These are phyloP conservation scores for Entomobrya proxima DNA, from an alignment of 2,888 invertebrate genomes.

Conservation along the genomic window DNA sequence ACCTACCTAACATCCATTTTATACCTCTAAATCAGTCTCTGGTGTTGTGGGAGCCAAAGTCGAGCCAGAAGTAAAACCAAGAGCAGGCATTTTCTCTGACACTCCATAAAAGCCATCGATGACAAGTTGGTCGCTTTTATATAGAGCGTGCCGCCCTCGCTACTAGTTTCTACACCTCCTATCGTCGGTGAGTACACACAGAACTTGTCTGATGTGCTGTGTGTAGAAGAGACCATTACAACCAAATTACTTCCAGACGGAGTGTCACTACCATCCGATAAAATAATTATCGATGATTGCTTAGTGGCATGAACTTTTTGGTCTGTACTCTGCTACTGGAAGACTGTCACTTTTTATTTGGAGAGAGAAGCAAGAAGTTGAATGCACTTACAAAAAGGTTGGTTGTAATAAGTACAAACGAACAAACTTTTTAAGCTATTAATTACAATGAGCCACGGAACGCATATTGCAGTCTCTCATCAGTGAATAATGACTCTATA, in stretches of 20 bases:
- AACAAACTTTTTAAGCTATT: conserved; percentile 34
- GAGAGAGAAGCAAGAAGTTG: background rate
- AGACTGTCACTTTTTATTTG: conserved; percentile 45
- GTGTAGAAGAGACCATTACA: conserved; percentile 50
- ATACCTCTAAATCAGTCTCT: background rate
- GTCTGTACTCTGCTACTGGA: background rate
- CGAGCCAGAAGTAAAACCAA: conserved; percentile 7
- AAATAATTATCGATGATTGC: conserved; percentile 66
- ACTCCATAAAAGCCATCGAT: conserved; percentile 61
- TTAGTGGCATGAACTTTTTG: conserved; percentile 51
- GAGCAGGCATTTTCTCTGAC: conserved; percentile 39
- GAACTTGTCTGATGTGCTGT: background rate
- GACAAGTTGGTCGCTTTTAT: conserved; percentile 52
- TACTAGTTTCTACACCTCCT: conserved; percentile 1
- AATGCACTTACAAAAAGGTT: conserved; percentile 8
- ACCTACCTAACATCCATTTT: too few relatives aligned
- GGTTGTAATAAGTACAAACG: conserved; percentile 17
- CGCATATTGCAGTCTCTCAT: conserved; percentile 28
- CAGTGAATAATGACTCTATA: conserved; percentile 43
- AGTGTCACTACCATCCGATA: conserved; percentile 68
- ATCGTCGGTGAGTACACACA: background rate
- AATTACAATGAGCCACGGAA: conserved; percentile 7
- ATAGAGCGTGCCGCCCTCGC: conserved; percentile 16
- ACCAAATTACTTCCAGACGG: conserved; percentile 67
- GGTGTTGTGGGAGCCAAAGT: background rate